Base-by-base conservation (phyloP, 2,113 vertebrate genomes). In the Hippocampus guttulatus region DNA sequence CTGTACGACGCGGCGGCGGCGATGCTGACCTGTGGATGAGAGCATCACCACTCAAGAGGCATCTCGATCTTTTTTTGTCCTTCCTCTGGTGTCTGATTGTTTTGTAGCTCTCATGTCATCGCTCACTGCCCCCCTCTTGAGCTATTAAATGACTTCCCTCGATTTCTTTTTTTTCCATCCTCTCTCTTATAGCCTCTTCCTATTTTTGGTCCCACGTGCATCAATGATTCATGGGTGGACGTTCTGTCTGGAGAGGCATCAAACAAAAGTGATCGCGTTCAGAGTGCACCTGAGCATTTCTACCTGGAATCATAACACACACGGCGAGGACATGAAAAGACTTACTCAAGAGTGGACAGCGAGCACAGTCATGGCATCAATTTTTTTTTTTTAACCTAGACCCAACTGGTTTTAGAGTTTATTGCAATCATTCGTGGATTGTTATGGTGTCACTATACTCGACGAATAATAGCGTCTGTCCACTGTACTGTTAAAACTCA, bases 171-270 rank as follows among this genome's bases (percentile, higher is more conserved):
- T 30, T 73, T 55, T 62, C 27, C 33, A 38, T 67, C 49, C 57
- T 55, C 30, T 41, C 68, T 69, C 71, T 52, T 73, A 47, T 77
- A 5, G 61, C 61, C 61, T 63, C 61, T 66, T 65, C 67, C 85
- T 88, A 87, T 88, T 88, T 89, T 78, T 78, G 80, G 78, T 84
- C 74, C 73, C 57, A 61, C n/a, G 49, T 64, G 55, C 74, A 75
- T 89, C 63, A 81, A 85, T 85, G 83, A 87, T 88, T 87, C 75
- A 89, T 27, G 14, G 80, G 67, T 71, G 75, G 79, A 80, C 74
- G 18, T 81, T 76, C 65, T 77, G 71, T 58, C 74, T 49, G 16
- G 33, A 60, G 73, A 57, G 69, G 63, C 68, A 81, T 83, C 79
- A 72, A 38, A 75, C 76, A 78, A 70, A 67, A 70, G 75, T 66